Evolutionary conservation across 2,888 invertebrate species (phyloP).

Genomic region (Strigamia transsilvanica): DNA sequence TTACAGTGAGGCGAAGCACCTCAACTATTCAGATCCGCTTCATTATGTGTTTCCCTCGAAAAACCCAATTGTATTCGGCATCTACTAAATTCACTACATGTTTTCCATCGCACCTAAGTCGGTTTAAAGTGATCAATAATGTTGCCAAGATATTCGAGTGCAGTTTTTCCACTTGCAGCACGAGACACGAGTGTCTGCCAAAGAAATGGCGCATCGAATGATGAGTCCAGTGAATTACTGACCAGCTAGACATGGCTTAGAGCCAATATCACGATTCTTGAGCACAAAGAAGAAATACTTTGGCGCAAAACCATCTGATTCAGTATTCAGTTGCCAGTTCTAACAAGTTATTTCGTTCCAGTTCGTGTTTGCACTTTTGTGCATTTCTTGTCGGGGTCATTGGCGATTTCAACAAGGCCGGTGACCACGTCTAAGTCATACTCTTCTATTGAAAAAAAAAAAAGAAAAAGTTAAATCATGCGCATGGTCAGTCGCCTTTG

Average conservation of each 20-base stretch:
- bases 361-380: constrained; percentile 10
- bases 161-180: neutral
- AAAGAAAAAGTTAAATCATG: constrained; percentile 19
- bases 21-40: too few species aligned
- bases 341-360: neutral
- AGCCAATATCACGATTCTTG: constrained; percentile 10
- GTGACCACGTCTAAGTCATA: neutral
- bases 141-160: neutral
- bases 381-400: constrained; percentile 33
- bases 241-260: neutral
- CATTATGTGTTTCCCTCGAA: too few species aligned
- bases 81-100: neutral
- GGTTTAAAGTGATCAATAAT: too few species aligned
- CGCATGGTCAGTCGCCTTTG: constrained; percentile 36
- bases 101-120: too few species aligned
- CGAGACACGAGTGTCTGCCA: neutral
- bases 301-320: neutral
- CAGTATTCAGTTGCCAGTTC: constrained; percentile 16
- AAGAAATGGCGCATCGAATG: constrained; percentile 20
- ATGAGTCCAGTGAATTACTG: constrained; percentile 26
- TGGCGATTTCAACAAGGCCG: constrained; percentile 9
- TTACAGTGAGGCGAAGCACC: neutral
- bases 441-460: neutral
- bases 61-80: too few species aligned
- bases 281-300: constrained; percentile 41